Percentiles rank a stretch among this genome's conserved stretches.
These are phyloP conservation scores for Leptinotarsa peninsularis DNA, from an alignment of 2,888 invertebrate species.

Conservation along the genomic window DNA sequence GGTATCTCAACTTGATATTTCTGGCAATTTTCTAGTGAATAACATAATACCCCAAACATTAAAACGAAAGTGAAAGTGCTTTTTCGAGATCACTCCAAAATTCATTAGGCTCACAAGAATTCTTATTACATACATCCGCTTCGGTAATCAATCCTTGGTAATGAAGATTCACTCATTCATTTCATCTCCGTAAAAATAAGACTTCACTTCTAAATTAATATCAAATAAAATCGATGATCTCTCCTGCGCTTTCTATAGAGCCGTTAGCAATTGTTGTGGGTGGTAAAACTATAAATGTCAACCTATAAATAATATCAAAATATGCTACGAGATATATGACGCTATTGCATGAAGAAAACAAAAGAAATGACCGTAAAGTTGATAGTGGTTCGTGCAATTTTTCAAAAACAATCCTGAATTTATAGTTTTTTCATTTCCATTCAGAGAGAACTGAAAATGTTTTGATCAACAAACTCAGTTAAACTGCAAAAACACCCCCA, in stretches of 20 bases:
- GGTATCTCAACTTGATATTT: too few relatives aligned
- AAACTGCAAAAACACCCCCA: background rate
- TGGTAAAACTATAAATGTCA: background rate
- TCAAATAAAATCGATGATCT: constrained; percentile 7
- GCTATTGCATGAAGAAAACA: too few relatives aligned
- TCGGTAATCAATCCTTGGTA: too few relatives aligned
- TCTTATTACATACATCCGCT: too few relatives aligned
- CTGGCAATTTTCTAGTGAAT: too few relatives aligned
- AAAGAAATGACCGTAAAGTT: too few relatives aligned
- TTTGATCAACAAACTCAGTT: background rate
- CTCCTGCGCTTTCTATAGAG: background rate
- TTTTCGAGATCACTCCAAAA: too few relatives aligned
- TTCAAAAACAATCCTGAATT: background rate
- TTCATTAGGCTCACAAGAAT: too few relatives aligned
- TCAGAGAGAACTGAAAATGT: background rate
- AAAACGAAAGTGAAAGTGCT: too few relatives aligned
- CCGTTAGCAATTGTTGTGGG: background rate
- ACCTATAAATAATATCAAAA: background rate
- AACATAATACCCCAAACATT: too few relatives aligned
- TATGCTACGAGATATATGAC: too few relatives aligned
- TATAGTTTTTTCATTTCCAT: background rate
- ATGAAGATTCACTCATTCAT: background rate
- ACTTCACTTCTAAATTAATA: background rate
- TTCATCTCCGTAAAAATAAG: background rate
- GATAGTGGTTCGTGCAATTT: background rate